Percentiles rank a stretch among this genome's conserved stretches.
Conservation (phyloP, 2,797 vertebrate genomes). For the Karalla daura region DNA sequence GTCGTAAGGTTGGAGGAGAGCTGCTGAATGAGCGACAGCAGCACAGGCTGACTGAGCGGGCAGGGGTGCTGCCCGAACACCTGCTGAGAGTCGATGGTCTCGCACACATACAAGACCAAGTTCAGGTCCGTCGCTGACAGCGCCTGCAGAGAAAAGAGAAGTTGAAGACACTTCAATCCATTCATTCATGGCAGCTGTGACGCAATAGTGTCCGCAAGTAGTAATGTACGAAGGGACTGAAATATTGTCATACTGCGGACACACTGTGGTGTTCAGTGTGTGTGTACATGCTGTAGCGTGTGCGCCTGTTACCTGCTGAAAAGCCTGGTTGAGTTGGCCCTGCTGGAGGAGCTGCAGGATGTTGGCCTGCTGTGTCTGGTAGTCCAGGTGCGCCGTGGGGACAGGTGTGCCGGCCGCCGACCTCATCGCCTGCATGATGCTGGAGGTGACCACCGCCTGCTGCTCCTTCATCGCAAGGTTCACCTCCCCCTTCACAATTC, state of each 20-base stretch:
- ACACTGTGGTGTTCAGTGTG: no score
- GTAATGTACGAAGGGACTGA: slow-evolving; percentile 35
- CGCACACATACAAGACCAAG: slow-evolving; percentile 96
- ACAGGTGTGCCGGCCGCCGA: slow-evolving; percentile 95
- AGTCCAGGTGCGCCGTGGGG: slow-evolving; percentile 93
- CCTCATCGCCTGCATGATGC: slow-evolving; percentile 99
- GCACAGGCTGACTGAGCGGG: slow-evolving; percentile 95
- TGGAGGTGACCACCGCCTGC: slow-evolving; percentile 94
- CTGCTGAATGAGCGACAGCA: slow-evolving; percentile 98
- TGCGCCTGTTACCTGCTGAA: slow-evolving; percentile 90
- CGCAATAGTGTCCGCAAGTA: slow-evolving; percentile 39
- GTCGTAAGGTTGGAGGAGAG: slow-evolving; percentile 94
- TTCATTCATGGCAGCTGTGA: neutral
- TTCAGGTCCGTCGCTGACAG: slow-evolving; percentile 95
- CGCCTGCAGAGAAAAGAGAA: slow-evolving; percentile 51
- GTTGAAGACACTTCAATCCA: neutral
- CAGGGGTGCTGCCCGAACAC: slow-evolving; percentile 95
- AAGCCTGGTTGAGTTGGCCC: slow-evolving; percentile 98
- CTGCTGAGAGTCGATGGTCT: slow-evolving; percentile 96
- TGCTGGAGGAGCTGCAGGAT: slow-evolving; percentile 96
- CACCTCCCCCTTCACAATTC: slow-evolving; percentile 97
- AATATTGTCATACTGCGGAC: no score
- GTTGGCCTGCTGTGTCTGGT: slow-evolving; percentile 94
- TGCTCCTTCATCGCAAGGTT: slow-evolving; percentile 97
- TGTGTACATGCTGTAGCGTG: neutral